Base-by-base conservation (phyloP, 2,797 vertebrate genomes). In the Steatocranus sp. region DNA sequence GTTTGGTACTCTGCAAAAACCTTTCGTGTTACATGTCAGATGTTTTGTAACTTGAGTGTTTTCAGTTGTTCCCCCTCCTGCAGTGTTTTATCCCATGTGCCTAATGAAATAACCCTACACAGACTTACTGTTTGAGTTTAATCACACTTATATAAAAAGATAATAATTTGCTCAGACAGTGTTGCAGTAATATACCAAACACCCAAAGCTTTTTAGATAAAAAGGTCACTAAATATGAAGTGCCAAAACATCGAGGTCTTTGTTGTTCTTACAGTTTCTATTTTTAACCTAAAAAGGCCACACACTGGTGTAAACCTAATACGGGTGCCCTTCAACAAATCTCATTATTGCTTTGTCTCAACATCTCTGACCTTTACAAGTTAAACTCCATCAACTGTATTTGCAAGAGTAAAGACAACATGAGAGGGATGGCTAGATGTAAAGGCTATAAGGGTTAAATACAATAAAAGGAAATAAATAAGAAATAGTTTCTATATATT, bases 271-370 rank as follows among this genome's bases (percentile, higher is more conserved):
- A 32, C 30, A 25, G 74, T 82, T 85, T 81, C 48, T 81, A 4
- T 85, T 87, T 83, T 77, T 78, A 79, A 10, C 66, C 50, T 0
- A 15, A 73, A 85, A 83, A 76, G 51, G 78, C 53, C 56, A 75
- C 50, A 46, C 25, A 54, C 36, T 80, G 48, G 11, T 89, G 86
- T 86, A 74, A 73, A 83, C 81, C 58, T 87, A 87, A 89, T 87
- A 75, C 84, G 86, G 78, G 78, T 92, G 85, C 93, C 93, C 92
- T 91, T 94, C 86, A 86, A 79, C 75, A 87, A 75, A 90, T 83
- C 88, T 83, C 84, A 88, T 94, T 94, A 91, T 32, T 76, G 41
- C 43, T 76, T 74, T 85, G 75, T 61, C 68, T 85, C 79, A 79
- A 51, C 77, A 84, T 78, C 23, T 82, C 83, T 90, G 91, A 93